Evolutionary conservation across 2,113 vertebrate species (phyloP).

Genomic region (Sapajus apella): DNA sequence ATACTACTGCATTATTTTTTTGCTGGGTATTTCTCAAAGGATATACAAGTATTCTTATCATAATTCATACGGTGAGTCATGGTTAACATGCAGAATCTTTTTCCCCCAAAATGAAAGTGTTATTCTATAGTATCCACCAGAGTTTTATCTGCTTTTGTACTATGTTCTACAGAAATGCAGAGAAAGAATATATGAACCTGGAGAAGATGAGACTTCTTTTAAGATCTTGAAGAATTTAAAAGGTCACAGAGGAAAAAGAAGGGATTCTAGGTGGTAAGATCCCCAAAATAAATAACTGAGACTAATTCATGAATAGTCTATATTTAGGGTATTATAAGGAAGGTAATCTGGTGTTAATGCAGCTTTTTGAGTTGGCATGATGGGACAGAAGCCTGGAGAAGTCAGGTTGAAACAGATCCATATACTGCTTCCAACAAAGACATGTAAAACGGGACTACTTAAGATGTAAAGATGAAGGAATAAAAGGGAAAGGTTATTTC

Average conservation of each 20-base stretch:
- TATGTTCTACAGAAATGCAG: neutral
- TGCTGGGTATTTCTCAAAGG: neutral
- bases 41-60: neutral
- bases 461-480: neutral
- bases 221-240: neutral
- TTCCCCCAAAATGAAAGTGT: neutral
- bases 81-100: neutral
- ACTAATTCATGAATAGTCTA: neutral
- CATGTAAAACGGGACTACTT: neutral
- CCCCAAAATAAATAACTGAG: neutral
- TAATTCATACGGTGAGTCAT: neutral
- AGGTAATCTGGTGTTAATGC: neutral
- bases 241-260: neutral
- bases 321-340: neutral
- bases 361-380: neutral
- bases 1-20: neutral
- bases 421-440: neutral
- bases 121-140: neutral
- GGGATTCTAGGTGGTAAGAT: neutral
- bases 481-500: neutral
- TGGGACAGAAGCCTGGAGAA: neutral
- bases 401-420: neutral
- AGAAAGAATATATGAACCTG: neutral
- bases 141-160: neutral
- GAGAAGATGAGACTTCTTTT: neutral